Conservation (phyloP, 2,113 vertebrate species). For the Isurus oxyrinchus region DNA sequence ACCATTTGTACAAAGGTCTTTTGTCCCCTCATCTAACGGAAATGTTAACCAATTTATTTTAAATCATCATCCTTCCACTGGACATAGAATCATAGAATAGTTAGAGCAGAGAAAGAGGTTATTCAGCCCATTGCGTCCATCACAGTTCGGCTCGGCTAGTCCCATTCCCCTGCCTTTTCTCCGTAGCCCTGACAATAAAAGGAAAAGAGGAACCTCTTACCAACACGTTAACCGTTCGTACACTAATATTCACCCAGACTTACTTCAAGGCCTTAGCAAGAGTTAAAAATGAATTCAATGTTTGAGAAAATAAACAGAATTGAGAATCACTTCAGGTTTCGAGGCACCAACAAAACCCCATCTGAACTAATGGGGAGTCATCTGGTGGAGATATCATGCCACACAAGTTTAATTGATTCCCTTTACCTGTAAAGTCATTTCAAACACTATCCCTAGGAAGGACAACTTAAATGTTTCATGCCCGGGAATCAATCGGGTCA, state of each 20-base stretch:
- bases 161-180: background rate
- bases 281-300: background rate
- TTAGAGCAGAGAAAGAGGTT: background rate
- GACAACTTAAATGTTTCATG: background rate
- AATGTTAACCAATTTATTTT: background rate
- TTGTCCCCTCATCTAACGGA: background rate
- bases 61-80: background rate
- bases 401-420: background rate
- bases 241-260: background rate
- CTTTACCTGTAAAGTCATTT: background rate
- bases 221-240: background rate
- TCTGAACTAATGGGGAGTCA: background rate
- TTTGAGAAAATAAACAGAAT: background rate
- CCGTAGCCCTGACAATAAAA: background rate
- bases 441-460: no score
- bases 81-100: background rate
- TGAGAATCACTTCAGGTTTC: background rate
- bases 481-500: background rate
- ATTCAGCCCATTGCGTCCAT: background rate
- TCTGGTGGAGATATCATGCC: background rate
- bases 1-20: background rate
- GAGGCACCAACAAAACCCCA: background rate
- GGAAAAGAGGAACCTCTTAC: background rate
- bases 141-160: background rate
- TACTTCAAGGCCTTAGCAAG: background rate